Evolutionary conservation across 1,140 invertebrate genomes (phyloP), one percentile per base, ranked within the genome.

Genomic region (Drosophila punjabiensis): DNA sequence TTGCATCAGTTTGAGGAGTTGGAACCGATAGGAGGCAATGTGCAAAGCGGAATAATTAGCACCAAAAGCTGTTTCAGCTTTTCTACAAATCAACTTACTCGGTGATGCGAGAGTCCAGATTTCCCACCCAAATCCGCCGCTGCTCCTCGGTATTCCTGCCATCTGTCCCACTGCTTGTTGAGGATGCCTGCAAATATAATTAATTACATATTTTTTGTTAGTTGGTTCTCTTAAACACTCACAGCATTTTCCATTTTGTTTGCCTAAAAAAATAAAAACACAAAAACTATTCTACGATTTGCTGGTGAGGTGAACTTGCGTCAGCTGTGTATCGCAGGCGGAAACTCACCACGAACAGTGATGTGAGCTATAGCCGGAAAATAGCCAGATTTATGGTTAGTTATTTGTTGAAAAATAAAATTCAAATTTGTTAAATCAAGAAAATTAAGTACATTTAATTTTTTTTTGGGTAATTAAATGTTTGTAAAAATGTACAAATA

Each of bases 1-100:
- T 96, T 98, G 97, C 94, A 98, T 95, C 93, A 98, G 95, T 97
- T 98, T 98, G 93, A 98, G 94, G 94, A 99, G 95, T 95, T 97
- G 96, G 96, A 96, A 98, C 96, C 97, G 94, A 95, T 97, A 96
- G 95, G 66, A 81, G 94, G 82, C 94, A 86, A 94, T 56, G 4
- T 94, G 93, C 87, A 71, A 64, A 84, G 91, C 45, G 60, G 60
- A 76, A 78, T 84, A 75, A 92, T 94, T 86, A 76, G 82, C 68
- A 92, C 84, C 69, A 30, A 16, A 32, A 18, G 24, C 41, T 18
- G 10, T 43, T 5, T 10, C 47, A 33, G 35, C 61, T 64, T 55
- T 30, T 63, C 86, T 2, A 33, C 33, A 56, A 56, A 24, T 56
- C 55, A 92, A 96, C 97, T 97, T 97, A 98, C 97, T 98, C 98